Base-by-base conservation (phyloP, 2,113 vertebrate genomes). In the Otocyon megalotis region DNA sequence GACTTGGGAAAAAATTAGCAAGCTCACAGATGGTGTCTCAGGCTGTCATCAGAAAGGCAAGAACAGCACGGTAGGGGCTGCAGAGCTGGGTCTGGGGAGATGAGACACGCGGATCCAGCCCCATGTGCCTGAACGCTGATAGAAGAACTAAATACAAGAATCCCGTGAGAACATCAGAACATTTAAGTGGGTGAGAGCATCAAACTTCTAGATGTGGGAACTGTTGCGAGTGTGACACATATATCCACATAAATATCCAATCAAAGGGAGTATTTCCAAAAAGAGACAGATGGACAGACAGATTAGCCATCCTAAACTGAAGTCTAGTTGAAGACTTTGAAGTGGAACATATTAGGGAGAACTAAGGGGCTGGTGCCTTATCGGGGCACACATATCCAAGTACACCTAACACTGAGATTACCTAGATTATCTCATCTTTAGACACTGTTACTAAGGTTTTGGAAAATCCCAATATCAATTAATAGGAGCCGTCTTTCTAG, bases 351-450 rank as follows among this genome's bases (percentile, higher is more conserved):
- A 63, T 95, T 88, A 77, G 71, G 80, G 62, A 87, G 74, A 97
- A 88, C 83, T 96, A 96, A 98, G 96, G 97, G 97, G 53, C 95
- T 97, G 95, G 32, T 81, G 79, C 88, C 69, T 97, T 96, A 79
- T 56, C 93, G 97, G 81, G 76, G 35, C 83, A 77, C 72, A 87
- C 87, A 90, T 90, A 97, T 97, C 93, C 93, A 96, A 90, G 62
- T 96, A 96, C 20, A 98, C 94, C 92, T 92, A 97, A 92, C 92
- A 94, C 48, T 97, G 96, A 96, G 97, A 97, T 98, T 93, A 97
- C 83, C 74, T 92, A 48, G 16, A 97, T 95, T 87, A 96, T 92
- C 32, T 92, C 56, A 82, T 90, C 96, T 92, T 97, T 97, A 97
- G 89, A 53, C 56, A 65, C 87, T 93, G 87, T 93, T 96, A 88